phyloP scores from a whole-genome alignment of 1,140 invertebrate species.

The Trinorchestia longiramus region DNA sequence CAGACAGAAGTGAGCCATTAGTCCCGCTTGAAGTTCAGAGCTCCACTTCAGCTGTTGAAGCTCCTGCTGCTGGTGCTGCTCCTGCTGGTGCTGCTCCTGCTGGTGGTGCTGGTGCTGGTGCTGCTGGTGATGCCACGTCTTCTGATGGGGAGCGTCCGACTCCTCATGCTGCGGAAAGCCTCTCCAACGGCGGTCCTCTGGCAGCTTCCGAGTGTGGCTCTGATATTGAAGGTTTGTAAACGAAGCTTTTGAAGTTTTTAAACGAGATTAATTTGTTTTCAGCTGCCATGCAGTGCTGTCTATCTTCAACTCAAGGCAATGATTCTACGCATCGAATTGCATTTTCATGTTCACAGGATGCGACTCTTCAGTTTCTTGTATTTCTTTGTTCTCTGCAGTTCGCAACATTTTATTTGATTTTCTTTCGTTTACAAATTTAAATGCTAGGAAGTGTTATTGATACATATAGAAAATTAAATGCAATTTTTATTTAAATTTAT shows the following conservation, averaged over 20 bases:
- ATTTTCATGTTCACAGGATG: not conserved
- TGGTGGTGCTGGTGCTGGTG: not conserved
- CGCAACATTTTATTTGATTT: not conserved
- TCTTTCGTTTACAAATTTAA: not conserved
- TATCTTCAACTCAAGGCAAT: not conserved
- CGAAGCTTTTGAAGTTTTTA: not conserved
- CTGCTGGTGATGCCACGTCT: not conserved
- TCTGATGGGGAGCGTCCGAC: not conserved
- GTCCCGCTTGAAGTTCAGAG: not conserved
- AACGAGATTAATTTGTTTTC: not conserved
- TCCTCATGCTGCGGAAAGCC: not conserved
- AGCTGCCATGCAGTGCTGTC: not conserved
- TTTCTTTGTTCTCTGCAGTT: not conserved
- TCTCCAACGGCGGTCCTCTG: not conserved
- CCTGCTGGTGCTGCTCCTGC: not conserved
- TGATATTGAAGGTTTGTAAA: slow-evolving; percentile 3
- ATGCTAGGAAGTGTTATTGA: not conserved
- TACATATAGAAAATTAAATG: not conserved
- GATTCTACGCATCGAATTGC: not conserved
- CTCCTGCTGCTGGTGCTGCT: not conserved
- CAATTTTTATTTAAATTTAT: not conserved
- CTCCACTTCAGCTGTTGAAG: not conserved
- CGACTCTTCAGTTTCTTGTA: not conserved
- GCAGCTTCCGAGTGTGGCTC: not conserved
- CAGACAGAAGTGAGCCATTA: not conserved